Evolutionary conservation across 2,113 vertebrate genomes (phyloP).

Genomic region (Mormyrus lacerda): DNA sequence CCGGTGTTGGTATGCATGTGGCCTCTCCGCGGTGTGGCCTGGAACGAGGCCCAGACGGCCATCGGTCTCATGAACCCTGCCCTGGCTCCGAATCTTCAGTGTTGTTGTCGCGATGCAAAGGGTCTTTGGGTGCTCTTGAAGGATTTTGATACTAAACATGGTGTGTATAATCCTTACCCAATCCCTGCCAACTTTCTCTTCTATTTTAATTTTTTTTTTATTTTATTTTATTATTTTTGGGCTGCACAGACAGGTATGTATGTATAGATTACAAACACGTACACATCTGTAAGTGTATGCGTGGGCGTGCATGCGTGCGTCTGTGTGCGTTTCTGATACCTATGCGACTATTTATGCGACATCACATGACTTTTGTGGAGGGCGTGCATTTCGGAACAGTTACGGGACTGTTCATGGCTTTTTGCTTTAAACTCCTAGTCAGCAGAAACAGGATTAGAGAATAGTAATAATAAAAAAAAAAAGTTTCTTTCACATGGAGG

Average conservation of each 20-base stretch:
- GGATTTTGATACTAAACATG: slow-evolving; percentile 82
- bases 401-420: neutral
- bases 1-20: too few species aligned
- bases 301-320: neutral
- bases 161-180: slow-evolving; percentile 78
- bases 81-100: slow-evolving; percentile 71
- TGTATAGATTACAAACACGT: neutral
- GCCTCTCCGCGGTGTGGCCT: neutral
- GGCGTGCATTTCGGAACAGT: neutral
- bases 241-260: slow-evolving; percentile 4
- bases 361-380: neutral
- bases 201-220: neutral
- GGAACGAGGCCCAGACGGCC: neutral
- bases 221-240: neutral
- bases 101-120: slow-evolving; percentile 75
- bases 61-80: neutral
- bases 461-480: neutral
- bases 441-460: neutral
- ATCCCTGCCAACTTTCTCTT: slow-evolving; percentile 19
- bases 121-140: slow-evolving; percentile 68
- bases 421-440: neutral
- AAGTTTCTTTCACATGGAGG: neutral
- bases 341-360: slow-evolving; percentile 6
- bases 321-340: neutral
- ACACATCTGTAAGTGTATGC: neutral